These are phyloP conservation scores for Torymus aiolomorphi DNA, from an alignment of 2,888 invertebrate species.

Conservation along the genomic window DNA sequence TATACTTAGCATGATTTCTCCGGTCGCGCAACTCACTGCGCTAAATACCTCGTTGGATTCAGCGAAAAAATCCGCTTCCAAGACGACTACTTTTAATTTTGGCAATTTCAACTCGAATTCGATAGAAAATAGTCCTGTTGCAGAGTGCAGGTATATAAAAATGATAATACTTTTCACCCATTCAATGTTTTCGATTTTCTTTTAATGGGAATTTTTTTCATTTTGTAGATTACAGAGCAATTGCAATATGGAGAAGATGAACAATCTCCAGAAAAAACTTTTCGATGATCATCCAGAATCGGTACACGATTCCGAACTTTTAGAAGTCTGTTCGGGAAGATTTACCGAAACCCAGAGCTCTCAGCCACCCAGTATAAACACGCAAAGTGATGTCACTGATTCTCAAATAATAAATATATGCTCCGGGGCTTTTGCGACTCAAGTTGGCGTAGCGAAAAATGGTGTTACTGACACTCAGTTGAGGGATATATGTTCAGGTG, in stretches of 20 bases:
- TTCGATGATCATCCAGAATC: constrained; percentile 70
- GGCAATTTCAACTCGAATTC: constrained; percentile 32
- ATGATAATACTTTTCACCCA: no score
- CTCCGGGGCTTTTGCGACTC: constrained; percentile 77
- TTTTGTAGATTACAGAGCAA: constrained; percentile 40
- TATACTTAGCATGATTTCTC: constrained; percentile 75
- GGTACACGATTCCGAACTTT: constrained; percentile 77
- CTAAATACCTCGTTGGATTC: constrained; percentile 61
- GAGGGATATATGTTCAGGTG: constrained; percentile 78
- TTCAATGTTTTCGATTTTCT: background rate
- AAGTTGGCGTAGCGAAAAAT: constrained; percentile 58
- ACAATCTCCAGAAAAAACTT: constrained; percentile 73
- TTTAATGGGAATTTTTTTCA: constrained; percentile 1
- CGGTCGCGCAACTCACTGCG: constrained; percentile 75
- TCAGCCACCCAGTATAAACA: no score
- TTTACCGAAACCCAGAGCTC: no score
- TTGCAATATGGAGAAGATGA: constrained; percentile 58
- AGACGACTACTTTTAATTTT: constrained; percentile 33
- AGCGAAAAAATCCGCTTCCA: constrained; percentile 53
- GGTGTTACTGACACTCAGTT: constrained; percentile 69
- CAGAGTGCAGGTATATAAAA: constrained; percentile 32
- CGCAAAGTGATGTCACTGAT: constrained; percentile 58
- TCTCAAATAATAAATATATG: constrained; percentile 74
- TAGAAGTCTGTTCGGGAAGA: constrained; percentile 77
- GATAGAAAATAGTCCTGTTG: constrained; percentile 52